phyloP scores from a whole-genome alignment of 2,888 invertebrate species.

The Epinotia demarniana region DNA sequence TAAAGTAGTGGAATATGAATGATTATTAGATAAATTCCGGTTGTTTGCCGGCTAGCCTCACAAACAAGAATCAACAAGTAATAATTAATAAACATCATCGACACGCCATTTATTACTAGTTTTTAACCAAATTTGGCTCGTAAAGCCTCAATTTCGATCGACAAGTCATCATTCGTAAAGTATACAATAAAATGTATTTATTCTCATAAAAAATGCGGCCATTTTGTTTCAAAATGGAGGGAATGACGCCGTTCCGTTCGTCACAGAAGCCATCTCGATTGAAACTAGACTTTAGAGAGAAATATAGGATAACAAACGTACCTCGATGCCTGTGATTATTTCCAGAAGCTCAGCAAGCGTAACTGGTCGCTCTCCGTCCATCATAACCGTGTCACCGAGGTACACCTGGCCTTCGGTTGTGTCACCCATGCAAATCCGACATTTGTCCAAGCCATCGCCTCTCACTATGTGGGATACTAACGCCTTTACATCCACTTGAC shows the following conservation, averaged over 20 bases:
- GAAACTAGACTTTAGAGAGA: slow-evolving; percentile 48
- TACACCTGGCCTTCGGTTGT: slow-evolving; percentile 77
- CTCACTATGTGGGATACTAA: slow-evolving; percentile 77
- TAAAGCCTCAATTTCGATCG: slow-evolving; percentile 47
- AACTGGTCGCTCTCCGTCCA: slow-evolving; percentile 74
- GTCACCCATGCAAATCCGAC: slow-evolving; percentile 80
- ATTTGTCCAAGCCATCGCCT: slow-evolving; percentile 76
- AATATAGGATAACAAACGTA: slow-evolving; percentile 52
- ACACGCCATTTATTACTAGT: not conserved
- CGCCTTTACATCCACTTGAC: slow-evolving; percentile 76
- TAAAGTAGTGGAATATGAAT: not conserved
- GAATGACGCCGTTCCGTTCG: slow-evolving; percentile 77
- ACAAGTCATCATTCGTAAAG: slow-evolving; percentile 20
- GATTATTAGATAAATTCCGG: slow-evolving; percentile 3
- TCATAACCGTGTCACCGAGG: slow-evolving; percentile 77
- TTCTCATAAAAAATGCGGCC: slow-evolving; percentile 54
- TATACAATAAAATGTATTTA: slow-evolving; percentile 11
- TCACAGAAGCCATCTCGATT: slow-evolving; percentile 68
- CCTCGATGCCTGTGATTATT: slow-evolving; percentile 76
- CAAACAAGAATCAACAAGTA: slow-evolving; percentile 11
- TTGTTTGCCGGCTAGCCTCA: slow-evolving; percentile 19
- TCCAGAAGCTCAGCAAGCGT: slow-evolving; percentile 75
- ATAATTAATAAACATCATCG: not conserved
- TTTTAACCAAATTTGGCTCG: not conserved
- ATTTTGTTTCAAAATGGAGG: slow-evolving; percentile 66